These are phyloP conservation scores for Sebastes vulpes DNA, from an alignment of 2,797 vertebrate genomes.

Conservation along the genomic window DNA sequence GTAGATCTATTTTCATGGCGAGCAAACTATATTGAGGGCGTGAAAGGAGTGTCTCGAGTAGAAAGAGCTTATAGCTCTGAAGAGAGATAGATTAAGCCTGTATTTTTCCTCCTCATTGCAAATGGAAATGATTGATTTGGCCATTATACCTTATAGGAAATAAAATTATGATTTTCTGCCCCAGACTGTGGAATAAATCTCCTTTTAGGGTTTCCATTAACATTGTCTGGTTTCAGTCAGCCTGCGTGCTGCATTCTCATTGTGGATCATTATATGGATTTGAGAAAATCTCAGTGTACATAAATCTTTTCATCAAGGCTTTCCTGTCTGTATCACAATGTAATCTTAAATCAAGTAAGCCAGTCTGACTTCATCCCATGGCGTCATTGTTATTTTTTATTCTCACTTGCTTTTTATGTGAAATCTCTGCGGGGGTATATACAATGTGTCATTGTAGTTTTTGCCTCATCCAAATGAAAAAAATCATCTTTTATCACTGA, in stretches of 20 bases:
- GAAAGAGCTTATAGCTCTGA: constrained; percentile 22
- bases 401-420: constrained; percentile 5
- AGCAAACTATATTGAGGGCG: constrained; percentile 14
- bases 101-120: constrained; percentile 37
- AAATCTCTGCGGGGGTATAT: background rate
- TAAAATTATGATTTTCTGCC: constrained; percentile 46
- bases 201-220: constrained; percentile 42
- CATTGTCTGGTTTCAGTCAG: constrained; percentile 26
- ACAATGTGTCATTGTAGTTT: background rate
- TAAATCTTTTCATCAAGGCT: constrained; percentile 70
- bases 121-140: constrained; percentile 71
- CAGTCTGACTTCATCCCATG: constrained; percentile 10
- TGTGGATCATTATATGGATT: constrained; percentile 63
- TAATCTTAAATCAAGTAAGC: constrained; percentile 59
- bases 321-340: constrained; percentile 36
- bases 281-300: constrained; percentile 55
- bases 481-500: constrained; percentile 13
- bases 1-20: constrained; percentile 45
- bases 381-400: constrained; percentile 1
- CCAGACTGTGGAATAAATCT: constrained; percentile 16
- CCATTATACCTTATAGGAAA: constrained; percentile 57
- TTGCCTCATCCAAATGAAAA: background rate
- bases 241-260: constrained; percentile 22
- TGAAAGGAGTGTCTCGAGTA: constrained; percentile 20
- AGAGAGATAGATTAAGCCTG: constrained; percentile 58